Base-by-base conservation (phyloP, 2,888 invertebrate genomes). In the Slavum lentiscoides region DNA sequence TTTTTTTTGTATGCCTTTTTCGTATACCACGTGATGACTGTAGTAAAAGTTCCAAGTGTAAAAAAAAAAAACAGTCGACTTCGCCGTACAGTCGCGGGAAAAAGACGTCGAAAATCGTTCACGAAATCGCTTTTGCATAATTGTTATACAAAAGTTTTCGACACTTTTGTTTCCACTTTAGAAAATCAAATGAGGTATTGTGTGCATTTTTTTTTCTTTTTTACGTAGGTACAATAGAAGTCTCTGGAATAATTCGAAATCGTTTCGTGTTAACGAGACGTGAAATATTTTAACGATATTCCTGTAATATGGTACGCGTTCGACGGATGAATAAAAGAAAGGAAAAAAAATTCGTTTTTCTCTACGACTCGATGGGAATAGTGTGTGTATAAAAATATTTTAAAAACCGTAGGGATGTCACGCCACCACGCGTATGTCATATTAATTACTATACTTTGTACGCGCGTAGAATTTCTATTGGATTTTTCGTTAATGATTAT, bases 81-180 rank as follows among this genome's bases (percentile, higher is more conserved):
- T 55, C 4, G 9, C 8, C 8, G 8, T 74, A 58, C n/a, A 70
- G 30, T 23, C 43, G 61, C 30, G 4, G 4, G 21, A 3, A 53
- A 62, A 73, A 30, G 6, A 74, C n/a, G 8, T 53, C 8, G 39
- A n/a, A 73, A 23, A 49, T 73, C 2, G 11, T 73, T 30, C 49
- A 73, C 9, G 23, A 62, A 62, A 62, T 74, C 30, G 30, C 53
- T 74, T 53, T 74, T 53, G n/a, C 11, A 2, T 19, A 61, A 43
- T 23, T 49, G 23, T 61, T 61, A 23, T 17, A 43, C n/a, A 59
- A 72, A 72, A 55, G 30, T 72, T 72, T 0, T 59, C 39, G 39
- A 43, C 5, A 72, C 37, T 2, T 58, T 70, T 70, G 30, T 70
- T 8, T 67, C 15, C 11, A 43, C 8, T 19, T 55, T 55, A 17